Evolutionary conservation across 2,797 vertebrate genomes (phyloP), one percentile per base, ranked within the genome.

Genomic region (Gephyroberyx darwinii): DNA sequence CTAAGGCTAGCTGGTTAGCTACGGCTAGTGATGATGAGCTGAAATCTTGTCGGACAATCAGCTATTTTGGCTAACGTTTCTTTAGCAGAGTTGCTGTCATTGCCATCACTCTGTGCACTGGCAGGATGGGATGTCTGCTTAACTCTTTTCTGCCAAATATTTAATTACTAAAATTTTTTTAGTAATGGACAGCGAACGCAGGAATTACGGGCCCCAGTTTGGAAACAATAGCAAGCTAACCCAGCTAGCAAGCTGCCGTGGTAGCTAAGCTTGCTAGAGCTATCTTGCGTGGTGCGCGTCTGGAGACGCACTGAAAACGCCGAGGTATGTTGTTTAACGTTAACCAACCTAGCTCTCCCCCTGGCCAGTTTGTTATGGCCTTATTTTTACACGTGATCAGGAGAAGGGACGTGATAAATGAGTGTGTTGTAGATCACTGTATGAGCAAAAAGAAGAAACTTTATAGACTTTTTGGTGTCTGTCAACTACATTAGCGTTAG

Each of bases 201-300:
- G 86, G 81, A 87, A 86, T 30, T 86, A 87, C 83, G 90, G 92
- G 91, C 92, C 90, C 68, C 84, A 78, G 67, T 62, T 54, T 70
- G 84, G 82, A 89, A 82, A 91, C 89, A 91, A 90, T 87, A 87
- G 88, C 83, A 63, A 63, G 91, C 86, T 89, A 91, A 72, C 71
- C 54, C 22, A 56, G 83, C 89, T 88, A 86, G 84, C 87, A 9
- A 64, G 61, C 72, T 70, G 71, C 22, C 19, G 76, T 37, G 45
- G 84, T 82, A 79, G 82, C 85, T 88, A 76, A 85, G 84, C 82
- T 84, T 56, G 87, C 84, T 87, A 41, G 59, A 65, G 77, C 84
- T 68, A 64, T 53, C 65, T 33, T 68, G 74, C 16, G 14, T 68
- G 70, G 68, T 76, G 62, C 17, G 54, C 69, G 71, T 84, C 50